These are phyloP conservation scores for Lobophora halterata DNA, from an alignment of 2,888 invertebrate genomes.

Conservation along the genomic window DNA sequence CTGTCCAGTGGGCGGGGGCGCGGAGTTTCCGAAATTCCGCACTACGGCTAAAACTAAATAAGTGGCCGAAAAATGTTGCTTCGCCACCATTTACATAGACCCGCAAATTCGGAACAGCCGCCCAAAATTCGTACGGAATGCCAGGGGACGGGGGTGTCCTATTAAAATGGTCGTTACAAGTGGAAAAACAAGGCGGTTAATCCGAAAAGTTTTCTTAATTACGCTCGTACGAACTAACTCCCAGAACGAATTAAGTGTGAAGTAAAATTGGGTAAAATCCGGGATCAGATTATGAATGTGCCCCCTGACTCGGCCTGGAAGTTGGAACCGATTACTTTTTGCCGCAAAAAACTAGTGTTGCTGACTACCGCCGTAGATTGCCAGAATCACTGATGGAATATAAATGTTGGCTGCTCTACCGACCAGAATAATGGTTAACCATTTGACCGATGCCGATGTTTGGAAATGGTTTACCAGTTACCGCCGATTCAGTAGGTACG, in stretches of 20 bases:
- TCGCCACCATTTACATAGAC: conserved; percentile 44
- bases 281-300: conserved; percentile 56
- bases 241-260: conserved; percentile 70
- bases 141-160: conserved; percentile 39
- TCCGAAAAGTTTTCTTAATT: conserved; percentile 78
- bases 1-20: conserved; percentile 67
- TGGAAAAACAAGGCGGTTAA: conserved; percentile 74
- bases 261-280: conserved; percentile 64
- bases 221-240: conserved; percentile 71
- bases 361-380: conserved; percentile 1
- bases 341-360: conserved; percentile 3
- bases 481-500: no score
- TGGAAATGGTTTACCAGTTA: no score
- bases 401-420: neutral
- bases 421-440: no score
- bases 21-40: conserved; percentile 59
- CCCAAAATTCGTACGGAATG: conserved; percentile 14
- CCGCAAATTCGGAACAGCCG: conserved; percentile 26
- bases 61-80: conserved; percentile 70
- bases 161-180: conserved; percentile 45
- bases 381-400: conserved; percentile 1
- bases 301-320: conserved; percentile 26
- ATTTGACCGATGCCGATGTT: no score
- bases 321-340: conserved; percentile 21
- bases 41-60: conserved; percentile 71